phyloP scores from a whole-genome alignment of 2,888 invertebrate genomes.

The Coecobrya sp. region DNA sequence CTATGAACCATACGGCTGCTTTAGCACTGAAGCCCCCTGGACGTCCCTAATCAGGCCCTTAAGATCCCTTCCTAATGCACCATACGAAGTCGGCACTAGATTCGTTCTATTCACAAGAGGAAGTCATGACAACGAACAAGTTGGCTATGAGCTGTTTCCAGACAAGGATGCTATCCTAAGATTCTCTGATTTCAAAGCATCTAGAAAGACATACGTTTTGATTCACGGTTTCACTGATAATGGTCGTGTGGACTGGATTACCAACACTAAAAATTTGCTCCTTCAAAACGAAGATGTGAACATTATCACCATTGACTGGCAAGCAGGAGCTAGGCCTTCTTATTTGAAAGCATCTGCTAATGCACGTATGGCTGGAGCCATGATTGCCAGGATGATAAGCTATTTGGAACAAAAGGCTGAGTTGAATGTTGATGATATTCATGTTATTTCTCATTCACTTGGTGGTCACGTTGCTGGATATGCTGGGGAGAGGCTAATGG shows the following conservation, averaged over 20 bases:
- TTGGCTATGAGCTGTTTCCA: constrained; percentile 83
- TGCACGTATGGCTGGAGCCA: constrained; percentile 89
- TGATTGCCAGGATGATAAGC: constrained; percentile 87
- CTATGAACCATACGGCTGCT: constrained; percentile 88
- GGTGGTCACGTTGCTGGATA: constrained; percentile 87
- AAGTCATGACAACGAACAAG: constrained; percentile 61
- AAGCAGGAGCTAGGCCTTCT: constrained; percentile 90
- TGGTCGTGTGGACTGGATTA: constrained; percentile 90
- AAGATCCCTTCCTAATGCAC: constrained; percentile 87
- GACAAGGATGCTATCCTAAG: constrained; percentile 88
- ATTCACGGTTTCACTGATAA: constrained; percentile 91
- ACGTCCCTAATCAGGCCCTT: constrained; percentile 87
- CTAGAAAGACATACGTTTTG: constrained; percentile 89
- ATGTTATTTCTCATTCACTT: constrained; percentile 86
- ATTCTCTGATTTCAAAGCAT: constrained; percentile 90
- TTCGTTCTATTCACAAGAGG: constrained; percentile 87
- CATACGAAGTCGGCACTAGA: constrained; percentile 87
- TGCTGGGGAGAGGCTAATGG: constrained; percentile 84
- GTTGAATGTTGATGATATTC: constrained; percentile 83
- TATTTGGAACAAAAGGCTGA: constrained; percentile 83
- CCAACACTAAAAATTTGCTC: constrained; percentile 89
- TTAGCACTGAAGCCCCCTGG: constrained; percentile 88
- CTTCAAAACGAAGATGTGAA: constrained; percentile 90
- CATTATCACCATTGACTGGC: constrained; percentile 91
- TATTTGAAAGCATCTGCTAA: constrained; percentile 90